These are phyloP conservation scores for Hepsetus odoe DNA, from an alignment of 2,113 vertebrate species.

Conservation along the genomic window DNA sequence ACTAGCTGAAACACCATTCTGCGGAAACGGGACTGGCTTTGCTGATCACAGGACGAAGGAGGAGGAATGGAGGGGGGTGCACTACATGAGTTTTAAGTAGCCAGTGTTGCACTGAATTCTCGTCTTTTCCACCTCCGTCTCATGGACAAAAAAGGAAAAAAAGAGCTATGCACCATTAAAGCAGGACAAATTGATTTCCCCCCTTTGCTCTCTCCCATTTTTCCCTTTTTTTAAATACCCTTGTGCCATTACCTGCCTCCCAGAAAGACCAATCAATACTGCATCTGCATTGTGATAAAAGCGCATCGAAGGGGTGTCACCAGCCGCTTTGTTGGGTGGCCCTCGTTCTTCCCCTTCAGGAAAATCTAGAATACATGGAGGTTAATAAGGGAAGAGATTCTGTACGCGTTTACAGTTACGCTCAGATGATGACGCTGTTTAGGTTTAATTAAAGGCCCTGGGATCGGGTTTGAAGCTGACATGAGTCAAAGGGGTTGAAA, in stretches of 20 bases:
- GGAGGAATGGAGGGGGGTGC: conserved; percentile 17
- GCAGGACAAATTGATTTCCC: conserved; percentile 62
- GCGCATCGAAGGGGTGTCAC: background rate
- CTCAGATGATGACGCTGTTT: background rate
- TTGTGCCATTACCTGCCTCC: conserved; percentile 57
- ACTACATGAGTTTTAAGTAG: conserved; percentile 23
- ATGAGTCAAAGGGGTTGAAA: background rate
- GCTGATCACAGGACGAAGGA: conserved; percentile 65
- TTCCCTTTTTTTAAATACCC: conserved; percentile 68
- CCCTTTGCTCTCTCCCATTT: conserved; percentile 24
- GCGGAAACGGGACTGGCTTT: conserved; percentile 65
- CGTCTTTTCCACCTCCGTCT: background rate
- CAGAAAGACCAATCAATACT: conserved; percentile 36
- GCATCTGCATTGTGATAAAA: conserved; percentile 38
- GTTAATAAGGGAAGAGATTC: background rate
- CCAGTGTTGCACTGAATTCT: background rate
- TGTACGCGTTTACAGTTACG: conserved; percentile 18
- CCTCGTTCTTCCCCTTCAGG: background rate
- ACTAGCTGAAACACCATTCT: conserved; percentile 48
- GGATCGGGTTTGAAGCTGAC: conserved; percentile 8
- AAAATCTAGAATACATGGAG: background rate
- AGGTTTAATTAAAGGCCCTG: conserved; percentile 30
- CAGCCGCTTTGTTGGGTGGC: conserved; percentile 1
- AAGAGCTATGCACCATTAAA: conserved; percentile 59
- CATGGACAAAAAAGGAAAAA: background rate